Evolutionary conservation across 2,797 vertebrate genomes (phyloP).

Genomic region (Gallinago nigripennis): DNA sequence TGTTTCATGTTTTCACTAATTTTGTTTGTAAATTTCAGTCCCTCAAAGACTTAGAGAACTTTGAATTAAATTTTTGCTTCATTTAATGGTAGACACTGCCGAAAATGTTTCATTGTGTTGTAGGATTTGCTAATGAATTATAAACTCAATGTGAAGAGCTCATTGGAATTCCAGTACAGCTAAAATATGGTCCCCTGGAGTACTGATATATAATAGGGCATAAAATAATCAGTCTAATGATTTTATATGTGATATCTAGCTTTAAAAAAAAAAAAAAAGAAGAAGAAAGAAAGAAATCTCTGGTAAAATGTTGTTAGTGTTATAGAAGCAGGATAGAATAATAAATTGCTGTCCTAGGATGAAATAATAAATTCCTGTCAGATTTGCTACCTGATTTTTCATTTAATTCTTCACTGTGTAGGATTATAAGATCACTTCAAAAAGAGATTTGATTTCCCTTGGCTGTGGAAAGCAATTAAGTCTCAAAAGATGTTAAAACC

Average conservation of each 20-base stretch:
- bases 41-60: not conserved
- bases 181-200: not conserved
- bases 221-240: not conserved
- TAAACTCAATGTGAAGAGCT: not conserved
- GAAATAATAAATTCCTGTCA: slow-evolving; percentile 9
- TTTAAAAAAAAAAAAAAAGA: not conserved
- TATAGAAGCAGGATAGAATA: not conserved
- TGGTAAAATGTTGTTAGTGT: not conserved
- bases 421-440: slow-evolving; percentile 17
- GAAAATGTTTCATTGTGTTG: not conserved
- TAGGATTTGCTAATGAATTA: not conserved
- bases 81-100: not conserved
- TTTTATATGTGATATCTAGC: not conserved
- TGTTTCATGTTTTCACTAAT: not conserved
- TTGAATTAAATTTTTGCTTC: not conserved
- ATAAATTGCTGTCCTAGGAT: not conserved
- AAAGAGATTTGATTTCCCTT: slow-evolving; percentile 1
- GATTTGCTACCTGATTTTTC: slow-evolving; percentile 20
- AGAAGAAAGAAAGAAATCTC: not conserved
- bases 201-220: not conserved
- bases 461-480: slow-evolving; percentile 20
- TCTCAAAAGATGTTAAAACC: slow-evolving; percentile 19
- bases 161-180: not conserved
- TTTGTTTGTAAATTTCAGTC: not conserved
- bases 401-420: slow-evolving; percentile 10